These are phyloP conservation scores for Liolophura sinensis DNA, from an alignment of 1,140 invertebrate species.

Conservation along the genomic window DNA sequence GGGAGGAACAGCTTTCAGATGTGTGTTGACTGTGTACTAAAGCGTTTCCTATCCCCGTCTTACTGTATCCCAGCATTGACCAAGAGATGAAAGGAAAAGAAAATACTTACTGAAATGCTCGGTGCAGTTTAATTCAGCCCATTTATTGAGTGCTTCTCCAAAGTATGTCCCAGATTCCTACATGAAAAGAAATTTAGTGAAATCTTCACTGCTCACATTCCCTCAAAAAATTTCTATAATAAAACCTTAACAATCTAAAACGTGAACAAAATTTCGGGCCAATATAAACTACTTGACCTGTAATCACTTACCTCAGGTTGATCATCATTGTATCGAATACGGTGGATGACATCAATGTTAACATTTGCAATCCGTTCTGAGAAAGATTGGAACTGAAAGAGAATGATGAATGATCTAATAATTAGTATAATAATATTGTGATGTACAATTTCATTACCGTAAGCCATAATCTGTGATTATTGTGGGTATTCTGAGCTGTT, in stretches of 20 bases:
- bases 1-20: too few relatives aligned
- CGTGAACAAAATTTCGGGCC: background rate
- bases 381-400: conserved; percentile 82
- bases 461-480: conserved; percentile 19
- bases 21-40: too few relatives aligned
- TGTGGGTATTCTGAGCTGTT: background rate
- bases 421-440: conserved; percentile 19
- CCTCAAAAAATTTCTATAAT: background rate
- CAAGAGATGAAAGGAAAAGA: background rate
- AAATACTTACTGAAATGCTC: conserved; percentile 70
- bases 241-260: background rate
- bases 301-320: conserved; percentile 62
- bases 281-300: background rate
- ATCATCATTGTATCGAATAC: conserved; percentile 64
- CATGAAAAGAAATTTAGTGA: conserved; percentile 11
- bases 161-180: conserved; percentile 76
- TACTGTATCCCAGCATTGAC: too few relatives aligned
- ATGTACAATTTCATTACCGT: conserved; percentile 10
- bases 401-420: conserved; percentile 24
- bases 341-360: conserved; percentile 79
- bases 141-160: conserved; percentile 80
- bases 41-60: too few relatives aligned
- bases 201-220: background rate
- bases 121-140: conserved; percentile 82
- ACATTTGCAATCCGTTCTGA: conserved; percentile 80